Evolutionary conservation across 2,888 invertebrate species (phyloP), one percentile per base, ranked within the genome.

Genomic region (Rhopalosiphum nymphaeae): DNA sequence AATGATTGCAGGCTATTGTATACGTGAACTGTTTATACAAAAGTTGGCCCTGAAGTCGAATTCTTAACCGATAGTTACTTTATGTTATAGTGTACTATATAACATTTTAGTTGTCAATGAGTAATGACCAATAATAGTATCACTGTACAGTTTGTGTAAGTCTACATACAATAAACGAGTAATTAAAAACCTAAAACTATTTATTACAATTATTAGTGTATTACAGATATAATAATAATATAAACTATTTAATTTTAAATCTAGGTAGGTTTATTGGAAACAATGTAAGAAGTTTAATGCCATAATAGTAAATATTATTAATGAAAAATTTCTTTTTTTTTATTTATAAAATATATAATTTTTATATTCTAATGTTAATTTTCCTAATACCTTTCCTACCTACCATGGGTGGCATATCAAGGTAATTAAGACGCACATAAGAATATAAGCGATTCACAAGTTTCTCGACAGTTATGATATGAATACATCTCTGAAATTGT

Each of bases 21-120:
- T 87, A 78, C 57, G 49, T 93, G 53, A 78, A 44, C 44, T 29
- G n/a, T 49, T 56, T 57, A 46, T 57, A 93, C 44, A 93, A 93
- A 93, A 93, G 44, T 93, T 85, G 93, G 89, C 93, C 89, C 89
- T 93, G 93, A 93, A n/a, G n/a, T 36, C 56, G 89, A 93, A 93
- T 93, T 89, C 46, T 93, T 89, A 84, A 89, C 89, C 89, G 46
- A 44, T 89, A 89, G 84, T n/a, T 44, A 26, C 36, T 78, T 78
- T 78, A 92, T 11, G 26, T 57, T 57, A 56, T 36, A 78, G n/a
- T 53, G 4, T 57, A 78, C 44, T 46, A 93, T 46, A 57, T 89
- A 85, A 93, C 89, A 84, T 42, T 78, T 89, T 46, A 46, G 89
- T 89, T 84, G 44, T 89, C 89, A 56, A 93, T 91, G 56, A 36